Evolutionary conservation across 2,888 invertebrate species (phyloP), one percentile per base, ranked within the genome.

Genomic region (Corbicula japonica): DNA sequence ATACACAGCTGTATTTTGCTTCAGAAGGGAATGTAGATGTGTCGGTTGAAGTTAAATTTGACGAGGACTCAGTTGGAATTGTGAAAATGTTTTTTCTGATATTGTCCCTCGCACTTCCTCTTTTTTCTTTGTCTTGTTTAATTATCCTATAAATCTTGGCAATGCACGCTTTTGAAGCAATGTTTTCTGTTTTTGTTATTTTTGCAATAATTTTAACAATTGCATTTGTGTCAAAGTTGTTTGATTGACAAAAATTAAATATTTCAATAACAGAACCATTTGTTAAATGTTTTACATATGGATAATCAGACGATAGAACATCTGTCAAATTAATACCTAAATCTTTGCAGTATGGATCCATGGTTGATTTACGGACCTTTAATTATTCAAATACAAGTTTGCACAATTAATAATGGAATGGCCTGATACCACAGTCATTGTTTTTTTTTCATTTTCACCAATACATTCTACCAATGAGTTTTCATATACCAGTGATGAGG

Each of bases 251-350:
- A 28, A 26, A 52, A 52, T 52, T 26, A 52, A 52, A 52, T 6
- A 52, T 28, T 52, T 52, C 28, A 15, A 52, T 10, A 15, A 52
- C 52, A 52, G 26, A 52, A 52, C 52, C 52, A 52, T 52, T 52
- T 15, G 52, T 52, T 52, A 52, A 28, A 4, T 23, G 26, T 10
- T 18, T 23, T 4, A 52, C 52, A 2, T 28, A 12, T 28, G 28
- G 5, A 52, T 21, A 5, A 23, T 21, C 12, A 18, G 4, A 23
- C 4, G 23, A 12, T 23, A 52, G 28, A 23, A 52, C 18, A 26
- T 52, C 18, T 8, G 12, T 3, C 2, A 52, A 28, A 52, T 52
- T 52, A 52, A 52, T 4, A 15, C 52, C 28, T 28, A 26, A 28
- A 12, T 52, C 52, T 23, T 23, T 52, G 52, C 52, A 52, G 21